Evolutionary conservation across 2,797 vertebrate species (phyloP), one percentile per base, ranked within the genome.

Genomic region (Sylvilagus floridanus): DNA sequence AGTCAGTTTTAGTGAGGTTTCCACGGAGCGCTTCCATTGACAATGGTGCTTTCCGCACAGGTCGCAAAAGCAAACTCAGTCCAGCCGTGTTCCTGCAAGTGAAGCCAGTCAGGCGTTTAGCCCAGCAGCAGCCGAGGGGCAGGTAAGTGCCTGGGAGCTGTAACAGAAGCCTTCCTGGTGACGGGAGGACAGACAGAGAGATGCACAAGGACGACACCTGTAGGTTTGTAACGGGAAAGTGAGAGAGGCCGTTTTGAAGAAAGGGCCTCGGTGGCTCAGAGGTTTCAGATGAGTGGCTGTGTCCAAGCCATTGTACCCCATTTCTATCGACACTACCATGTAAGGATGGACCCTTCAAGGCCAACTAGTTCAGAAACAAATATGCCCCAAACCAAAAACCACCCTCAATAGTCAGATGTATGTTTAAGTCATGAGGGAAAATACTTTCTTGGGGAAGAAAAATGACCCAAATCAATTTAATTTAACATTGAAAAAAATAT

Each of bases 401-500:
- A 47, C 42, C 63, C 83, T 92, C 76, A 50, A 62, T 12, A 88
- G 72, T 87, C 62, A 96, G 66, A 84, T n/a, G 84, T 10, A 93
- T 91, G 90, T 71, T 93, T 96, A 93, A 93, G 37, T 94, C 77
- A 91, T 52, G 69, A 81, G 95, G 97, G 84, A 96, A 96, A 94
- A 95, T 89, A 97, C 60, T 91, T 96, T 92, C 85, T 92, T 93
- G 84, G 93, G 93, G 91, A 92, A 95, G 69, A 91, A 88, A 94
- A 96, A 77, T 96, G 96, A 96, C 86, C 90, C 96, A 97, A 98
- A 96, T 97, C 97, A 98, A 98, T 98, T 98, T 98, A 98, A 98
- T 98, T 97, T 97, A 98, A 97, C 98, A 98, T 63, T 97, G 97
- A 97, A 98, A 98, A 47, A 97, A 98, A 98, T 98, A 98, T 97